Base-by-base conservation (phyloP, 1,140 invertebrate genomes). In the Homarus americanus region DNA sequence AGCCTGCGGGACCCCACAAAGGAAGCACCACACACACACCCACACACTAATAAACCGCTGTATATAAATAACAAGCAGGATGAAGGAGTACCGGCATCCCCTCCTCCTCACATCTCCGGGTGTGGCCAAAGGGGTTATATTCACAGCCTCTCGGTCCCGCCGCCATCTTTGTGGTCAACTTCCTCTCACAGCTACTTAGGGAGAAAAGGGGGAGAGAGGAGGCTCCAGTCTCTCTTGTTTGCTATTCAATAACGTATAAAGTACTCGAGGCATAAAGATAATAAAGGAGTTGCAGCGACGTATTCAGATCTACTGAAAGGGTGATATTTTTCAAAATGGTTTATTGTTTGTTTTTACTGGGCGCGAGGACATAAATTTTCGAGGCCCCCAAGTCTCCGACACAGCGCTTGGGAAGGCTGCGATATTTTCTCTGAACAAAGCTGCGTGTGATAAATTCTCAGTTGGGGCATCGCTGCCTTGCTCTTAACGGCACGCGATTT, bases 361-460 rank as follows among this genome's bases (percentile, higher is more conserved):
- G 5, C 1, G n/a, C 63, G 63, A 7, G 63, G 28, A 69, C 63
- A 69, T 69, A 69, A 69, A 69, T 69, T 69, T 69, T 69, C n/a
- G 63, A 24, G n/a, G 5, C n/a, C n/a, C n/a, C n/a, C n/a, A 69
- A 69, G 63, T 69, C 63, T 69, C 63, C 32, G 28, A 69, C 63
- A 12, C 28, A 7, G 63, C 7, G 63, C 63, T 32, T 69, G 63
- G 63, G 63, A 69, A 69, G 63, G 63, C 63, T 28, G 63, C 63
- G 63, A 69, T 69, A 69, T 69, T 69, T 69, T 69, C n/a, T 24
- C 63, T 32, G 63, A 69, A 69, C 63, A 69, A 69, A 69, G 63
- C 63, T 32, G n/a, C 63, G n/a, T 32, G 63, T 69, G 63, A 69
- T 69, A 69, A 69, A 69, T 69, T 69, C 28, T 1, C 63, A 7